Percentiles rank a stretch among this genome's conserved stretches.
phyloP scores from a whole-genome alignment of 1,140 invertebrate species.

The Capitella teleta region DNA sequence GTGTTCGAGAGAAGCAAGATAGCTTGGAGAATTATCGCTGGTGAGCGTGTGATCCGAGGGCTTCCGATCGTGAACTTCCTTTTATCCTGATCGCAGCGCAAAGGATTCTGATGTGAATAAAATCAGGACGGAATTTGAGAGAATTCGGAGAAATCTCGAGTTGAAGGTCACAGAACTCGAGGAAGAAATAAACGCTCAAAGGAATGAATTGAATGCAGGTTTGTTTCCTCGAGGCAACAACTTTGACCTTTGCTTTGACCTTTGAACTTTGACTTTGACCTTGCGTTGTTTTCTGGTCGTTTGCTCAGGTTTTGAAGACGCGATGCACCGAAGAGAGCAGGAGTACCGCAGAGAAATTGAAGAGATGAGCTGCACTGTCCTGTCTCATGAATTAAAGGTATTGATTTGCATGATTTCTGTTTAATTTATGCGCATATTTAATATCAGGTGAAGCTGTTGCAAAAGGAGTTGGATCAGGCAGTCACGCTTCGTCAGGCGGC shows the following conservation, averaged over 20 bases:
- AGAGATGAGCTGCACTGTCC: constrained; percentile 31
- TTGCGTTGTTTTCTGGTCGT: background rate
- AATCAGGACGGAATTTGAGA: constrained; percentile 33
- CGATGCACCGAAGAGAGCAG: constrained; percentile 33
- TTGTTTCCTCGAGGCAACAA: background rate
- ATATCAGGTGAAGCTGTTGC: constrained; percentile 26
- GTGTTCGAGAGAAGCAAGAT: constrained; percentile 35
- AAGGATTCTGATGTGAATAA: constrained; percentile 31
- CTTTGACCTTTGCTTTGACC: background rate
- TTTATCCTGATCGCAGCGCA: too few species aligned
- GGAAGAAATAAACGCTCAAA: constrained; percentile 33
- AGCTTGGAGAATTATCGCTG: constrained; percentile 35
- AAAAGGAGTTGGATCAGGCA: constrained; percentile 32
- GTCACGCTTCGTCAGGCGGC: constrained; percentile 21
- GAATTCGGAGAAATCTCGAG: constrained; percentile 30
- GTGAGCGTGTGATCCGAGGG: constrained; percentile 19
- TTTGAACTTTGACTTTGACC: background rate
- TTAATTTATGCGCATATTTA: background rate
- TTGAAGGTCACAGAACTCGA: constrained; percentile 29
- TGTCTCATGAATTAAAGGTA: constrained; percentile 14
- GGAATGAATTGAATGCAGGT: constrained; percentile 17
- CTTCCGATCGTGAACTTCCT: too few species aligned
- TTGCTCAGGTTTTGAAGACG: constrained; percentile 36
- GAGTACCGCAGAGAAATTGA: constrained; percentile 32
- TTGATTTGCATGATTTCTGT: too few species aligned